Evolutionary conservation across 2,113 vertebrate genomes (phyloP).

Genomic region (Erythrocercus mccallii): DNA sequence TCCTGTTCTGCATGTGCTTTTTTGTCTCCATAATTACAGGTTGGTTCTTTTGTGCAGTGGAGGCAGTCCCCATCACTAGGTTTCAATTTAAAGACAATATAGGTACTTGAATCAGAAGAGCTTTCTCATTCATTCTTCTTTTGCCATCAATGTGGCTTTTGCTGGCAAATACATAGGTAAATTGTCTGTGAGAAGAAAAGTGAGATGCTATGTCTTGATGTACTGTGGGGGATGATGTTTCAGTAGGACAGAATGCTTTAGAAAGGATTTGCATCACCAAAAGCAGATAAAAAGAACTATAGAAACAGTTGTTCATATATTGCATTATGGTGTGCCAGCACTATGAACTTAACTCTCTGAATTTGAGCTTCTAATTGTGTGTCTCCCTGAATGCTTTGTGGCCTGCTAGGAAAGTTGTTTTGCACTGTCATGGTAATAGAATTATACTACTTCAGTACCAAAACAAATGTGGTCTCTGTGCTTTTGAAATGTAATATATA

Average conservation of each 20-base stretch:
- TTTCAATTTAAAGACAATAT: neutral
- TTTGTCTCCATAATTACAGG: neutral
- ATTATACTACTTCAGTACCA: neutral
- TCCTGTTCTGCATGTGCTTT: neutral
- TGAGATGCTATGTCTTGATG: neutral
- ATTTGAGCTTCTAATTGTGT: neutral
- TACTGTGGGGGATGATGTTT: neutral
- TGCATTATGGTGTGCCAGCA: neutral
- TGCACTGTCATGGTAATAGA: neutral
- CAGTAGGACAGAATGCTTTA: neutral
- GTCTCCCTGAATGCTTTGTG: neutral
- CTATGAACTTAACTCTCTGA: neutral
- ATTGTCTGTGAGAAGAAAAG: neutral
- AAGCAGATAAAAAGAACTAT: neutral
- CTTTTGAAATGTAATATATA: neutral
- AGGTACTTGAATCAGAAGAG: neutral
- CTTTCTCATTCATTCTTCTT: neutral
- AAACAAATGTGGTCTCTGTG: neutral
- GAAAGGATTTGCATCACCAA: neutral
- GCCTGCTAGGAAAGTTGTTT: neutral
- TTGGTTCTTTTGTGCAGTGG: neutral
- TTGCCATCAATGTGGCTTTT: neutral
- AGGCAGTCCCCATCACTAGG: neutral
- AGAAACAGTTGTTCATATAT: neutral
- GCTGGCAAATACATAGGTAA: neutral